Base-by-base conservation (phyloP, 2,113 vertebrate species). In the Halcyon malimbica region DNA sequence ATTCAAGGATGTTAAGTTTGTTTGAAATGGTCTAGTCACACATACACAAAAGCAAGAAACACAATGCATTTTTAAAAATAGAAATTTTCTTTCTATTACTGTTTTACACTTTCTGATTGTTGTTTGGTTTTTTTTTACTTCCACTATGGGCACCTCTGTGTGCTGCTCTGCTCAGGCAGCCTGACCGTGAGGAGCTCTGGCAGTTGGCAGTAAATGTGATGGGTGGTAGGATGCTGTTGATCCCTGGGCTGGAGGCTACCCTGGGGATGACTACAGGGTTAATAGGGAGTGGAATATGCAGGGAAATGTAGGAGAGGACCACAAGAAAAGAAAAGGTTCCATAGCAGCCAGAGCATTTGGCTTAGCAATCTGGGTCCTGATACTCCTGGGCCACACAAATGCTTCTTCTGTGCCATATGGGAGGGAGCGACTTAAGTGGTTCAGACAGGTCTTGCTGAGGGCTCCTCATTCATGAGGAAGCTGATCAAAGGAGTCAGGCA, bases 401-500 rank as follows among this genome's bases (percentile, higher is more conserved):
- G 51, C 42, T 81, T 93, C 75, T 75, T 57, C 69, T 78, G 60
- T 0, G 0, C 77, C 64, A 56, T 79, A 89, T 56, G 56, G 87
- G 94, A 95, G 69, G 65, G 73, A 91, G 62, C 0, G 0, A 81
- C 35, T 87, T 77, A 89, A 94, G 23, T 39, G 83, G 56, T 83
- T 88, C 73, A 63, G 80, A 86, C 91, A 89, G 80, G 77, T 68
- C 89, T 94, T 87, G 80, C 83, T 91, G 91, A 73, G 87, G 79
- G 69, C 93, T 94, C 56, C 65, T 75, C 89, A 89, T 94, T 95
- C 87, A 84, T 71, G 51, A 91, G 48, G 48, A 63, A 87, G 57
- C 44, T 91, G 89, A 96, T 97, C 92, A 97, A 97, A 97, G 84
- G 56, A 91, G 29, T 82, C 70, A 56, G 83, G 89, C 83, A 86